Percentiles rank a stretch among this genome's conserved stretches.
These are phyloP conservation scores for Zosterops pallidus DNA, from an alignment of 2,113 vertebrate genomes.

Conservation along the genomic window DNA sequence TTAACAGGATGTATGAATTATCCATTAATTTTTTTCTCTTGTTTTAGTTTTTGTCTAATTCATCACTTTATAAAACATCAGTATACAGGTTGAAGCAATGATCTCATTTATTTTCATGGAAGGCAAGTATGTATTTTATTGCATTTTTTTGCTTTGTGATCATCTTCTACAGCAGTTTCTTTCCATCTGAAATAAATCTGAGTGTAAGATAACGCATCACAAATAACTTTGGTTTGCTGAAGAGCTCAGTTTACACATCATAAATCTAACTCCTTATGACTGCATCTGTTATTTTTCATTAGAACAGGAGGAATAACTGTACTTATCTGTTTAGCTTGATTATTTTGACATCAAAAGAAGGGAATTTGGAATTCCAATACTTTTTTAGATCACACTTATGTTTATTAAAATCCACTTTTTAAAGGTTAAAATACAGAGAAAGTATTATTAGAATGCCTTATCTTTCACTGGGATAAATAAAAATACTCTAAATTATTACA, in stretches of 20 bases:
- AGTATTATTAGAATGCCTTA: not conserved
- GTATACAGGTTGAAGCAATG: not conserved
- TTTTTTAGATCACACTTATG: not conserved
- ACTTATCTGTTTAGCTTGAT: not conserved
- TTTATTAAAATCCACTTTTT: not conserved
- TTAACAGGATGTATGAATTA: not conserved
- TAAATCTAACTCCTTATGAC: not conserved
- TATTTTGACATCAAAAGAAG: not conserved
- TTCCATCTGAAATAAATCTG: not conserved
- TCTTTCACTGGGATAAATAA: not conserved
- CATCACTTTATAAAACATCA: not conserved
- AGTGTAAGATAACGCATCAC: not conserved
- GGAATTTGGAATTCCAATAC: not conserved
- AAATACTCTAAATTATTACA: not conserved
- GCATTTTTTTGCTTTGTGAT: not conserved
- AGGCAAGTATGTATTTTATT: not conserved
- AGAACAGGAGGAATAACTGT: not conserved
- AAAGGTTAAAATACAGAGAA: not conserved
- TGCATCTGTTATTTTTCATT: not conserved
- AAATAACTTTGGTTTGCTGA: not conserved
- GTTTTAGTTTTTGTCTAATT: not conserved
- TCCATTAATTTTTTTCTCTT: not conserved
- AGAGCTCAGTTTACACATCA: not conserved
- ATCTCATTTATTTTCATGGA: not conserved
- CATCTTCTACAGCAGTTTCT: not conserved